A percentile compares a stretch with the other conserved stretches of the same genome.
phyloP scores from a whole-genome alignment of 2,113 vertebrate genomes.

The Potamarius usumacintae region DNA sequence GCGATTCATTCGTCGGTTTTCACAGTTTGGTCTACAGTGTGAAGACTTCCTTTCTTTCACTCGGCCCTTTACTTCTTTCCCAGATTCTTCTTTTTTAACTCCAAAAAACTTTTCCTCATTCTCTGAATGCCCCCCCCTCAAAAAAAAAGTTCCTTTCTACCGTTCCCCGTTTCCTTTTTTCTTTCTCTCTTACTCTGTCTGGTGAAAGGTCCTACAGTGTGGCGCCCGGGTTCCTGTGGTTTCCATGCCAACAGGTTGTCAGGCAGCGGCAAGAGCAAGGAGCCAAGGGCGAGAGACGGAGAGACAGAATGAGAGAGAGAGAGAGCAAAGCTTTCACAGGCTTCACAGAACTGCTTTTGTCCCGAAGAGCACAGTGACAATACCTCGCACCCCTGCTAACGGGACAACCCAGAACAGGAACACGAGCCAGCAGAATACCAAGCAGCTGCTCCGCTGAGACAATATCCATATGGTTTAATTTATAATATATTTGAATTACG shows the following conservation, averaged over 20 bases:
- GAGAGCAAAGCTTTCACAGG: slow-evolving; percentile 66
- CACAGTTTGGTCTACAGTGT: slow-evolving; percentile 38
- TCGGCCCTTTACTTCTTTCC: slow-evolving; percentile 25
- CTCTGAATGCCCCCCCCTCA: slow-evolving; percentile 20
- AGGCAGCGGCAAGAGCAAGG: slow-evolving; percentile 46
- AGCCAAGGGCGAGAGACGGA: slow-evolving; percentile 13
- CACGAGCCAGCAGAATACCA: slow-evolving; percentile 69
- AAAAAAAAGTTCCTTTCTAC: slow-evolving; percentile 21
- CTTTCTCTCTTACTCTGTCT: slow-evolving; percentile 42
- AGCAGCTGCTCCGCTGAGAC: slow-evolving; percentile 75
- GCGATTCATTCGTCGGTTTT: slow-evolving; percentile 36
- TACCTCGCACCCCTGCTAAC: slow-evolving; percentile 72
- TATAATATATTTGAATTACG: neutral
- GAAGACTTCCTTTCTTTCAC: slow-evolving; percentile 48
- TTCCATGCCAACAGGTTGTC: slow-evolving; percentile 63
- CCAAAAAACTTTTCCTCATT: slow-evolving; percentile 40
- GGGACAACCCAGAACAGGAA: slow-evolving; percentile 70
- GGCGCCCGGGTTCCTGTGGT: slow-evolving; percentile 59
- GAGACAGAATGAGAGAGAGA: slow-evolving; percentile 53
- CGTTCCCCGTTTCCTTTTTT: slow-evolving; percentile 40
- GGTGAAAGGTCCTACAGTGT: slow-evolving; percentile 56
- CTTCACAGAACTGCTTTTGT: slow-evolving; percentile 77
- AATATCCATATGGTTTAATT: slow-evolving; percentile 56
- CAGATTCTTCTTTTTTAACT: slow-evolving; percentile 34
- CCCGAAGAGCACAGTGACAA: slow-evolving; percentile 69